phyloP scores from a whole-genome alignment of 2,797 vertebrate genomes.

The Sus cebifrons region DNA sequence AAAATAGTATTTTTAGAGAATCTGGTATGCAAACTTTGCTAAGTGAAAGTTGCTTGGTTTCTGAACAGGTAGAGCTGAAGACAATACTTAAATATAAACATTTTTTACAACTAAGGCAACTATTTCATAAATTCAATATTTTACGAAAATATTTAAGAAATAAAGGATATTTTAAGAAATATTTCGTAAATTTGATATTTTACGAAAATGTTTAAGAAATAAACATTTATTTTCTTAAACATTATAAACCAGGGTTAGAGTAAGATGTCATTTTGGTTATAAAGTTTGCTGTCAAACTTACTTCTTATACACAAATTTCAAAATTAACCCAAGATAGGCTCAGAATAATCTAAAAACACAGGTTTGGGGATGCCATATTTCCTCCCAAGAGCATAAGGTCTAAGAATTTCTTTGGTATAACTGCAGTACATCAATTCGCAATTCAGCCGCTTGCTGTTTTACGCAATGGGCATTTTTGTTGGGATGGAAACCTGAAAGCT shows the following conservation, averaged over 20 bases:
- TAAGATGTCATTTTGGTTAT: constrained; percentile 60
- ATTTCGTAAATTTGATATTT: constrained; percentile 17
- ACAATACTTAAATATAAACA: constrained; percentile 51
- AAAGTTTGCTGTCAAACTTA: constrained; percentile 62
- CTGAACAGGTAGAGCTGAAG: constrained; percentile 45
- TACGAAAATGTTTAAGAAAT: too few relatives aligned
- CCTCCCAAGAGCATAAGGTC: background rate
- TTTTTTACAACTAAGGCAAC: constrained; percentile 51
- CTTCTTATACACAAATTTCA: constrained; percentile 54
- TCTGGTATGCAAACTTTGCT: constrained; percentile 63
- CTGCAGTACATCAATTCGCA: background rate
- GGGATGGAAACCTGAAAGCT: background rate
- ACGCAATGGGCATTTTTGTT: constrained; percentile 19
- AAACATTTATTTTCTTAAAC: constrained; percentile 40
- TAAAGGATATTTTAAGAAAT: too few relatives aligned
- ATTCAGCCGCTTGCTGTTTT: constrained; percentile 55
- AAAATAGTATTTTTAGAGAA: constrained; percentile 63
- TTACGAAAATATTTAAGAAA: background rate
- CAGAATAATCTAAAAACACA: constrained; percentile 30
- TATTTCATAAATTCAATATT: constrained; percentile 7
- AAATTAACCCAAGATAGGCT: constrained; percentile 58
- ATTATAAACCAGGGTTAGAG: constrained; percentile 28
- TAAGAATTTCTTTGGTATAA: constrained; percentile 27
- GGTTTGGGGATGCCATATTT: background rate
- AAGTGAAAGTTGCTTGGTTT: constrained; percentile 10